phyloP scores from a whole-genome alignment of 2,113 vertebrate genomes.

The Herpailurus yagouaroundi region DNA sequence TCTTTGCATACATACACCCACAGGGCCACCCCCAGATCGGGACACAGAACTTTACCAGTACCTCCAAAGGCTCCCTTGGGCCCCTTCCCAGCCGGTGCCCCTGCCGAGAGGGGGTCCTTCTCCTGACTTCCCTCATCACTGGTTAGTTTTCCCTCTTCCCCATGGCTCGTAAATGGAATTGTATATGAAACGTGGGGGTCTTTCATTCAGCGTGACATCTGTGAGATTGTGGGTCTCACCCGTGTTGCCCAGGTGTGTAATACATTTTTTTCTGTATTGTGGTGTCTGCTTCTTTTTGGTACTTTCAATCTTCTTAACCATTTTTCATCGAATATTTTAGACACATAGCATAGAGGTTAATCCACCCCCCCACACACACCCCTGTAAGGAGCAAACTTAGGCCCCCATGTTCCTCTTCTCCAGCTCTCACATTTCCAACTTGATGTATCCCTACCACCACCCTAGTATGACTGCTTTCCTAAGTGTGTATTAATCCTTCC shows the following conservation, averaged over 20 bases:
- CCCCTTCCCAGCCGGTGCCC: background rate
- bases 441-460: background rate
- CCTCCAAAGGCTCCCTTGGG: background rate
- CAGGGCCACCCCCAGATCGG: accelerated
- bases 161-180: accelerated
- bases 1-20: background rate
- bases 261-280: background rate
- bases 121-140: background rate
- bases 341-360: background rate
- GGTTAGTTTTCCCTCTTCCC: background rate
- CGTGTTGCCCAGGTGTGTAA: accelerated
- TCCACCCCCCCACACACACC: background rate
- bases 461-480: background rate
- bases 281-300: background rate
- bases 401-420: background rate
- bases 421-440: background rate
- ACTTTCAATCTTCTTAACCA: background rate
- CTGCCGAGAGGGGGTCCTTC: accelerated
- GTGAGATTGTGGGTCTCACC: background rate
- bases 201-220: background rate
- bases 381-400: background rate
- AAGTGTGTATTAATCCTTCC: background rate
- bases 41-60: background rate
- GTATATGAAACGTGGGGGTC: background rate
- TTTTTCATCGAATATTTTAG: background rate